These are phyloP conservation scores for Colius striatus DNA, from an alignment of 2,113 vertebrate species.

Conservation along the genomic window DNA sequence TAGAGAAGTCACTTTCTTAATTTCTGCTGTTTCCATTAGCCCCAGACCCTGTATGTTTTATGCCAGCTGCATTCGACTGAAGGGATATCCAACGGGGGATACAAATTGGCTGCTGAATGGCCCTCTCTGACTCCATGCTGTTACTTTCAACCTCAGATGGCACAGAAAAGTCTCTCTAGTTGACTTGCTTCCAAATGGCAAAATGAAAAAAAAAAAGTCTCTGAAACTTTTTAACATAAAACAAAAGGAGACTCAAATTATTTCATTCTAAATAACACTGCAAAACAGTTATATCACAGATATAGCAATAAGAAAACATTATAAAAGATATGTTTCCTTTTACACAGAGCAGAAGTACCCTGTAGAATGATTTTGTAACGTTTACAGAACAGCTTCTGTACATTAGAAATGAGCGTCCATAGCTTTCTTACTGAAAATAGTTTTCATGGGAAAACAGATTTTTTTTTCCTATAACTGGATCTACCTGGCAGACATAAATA, in stretches of 20 bases:
- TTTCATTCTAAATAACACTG: not conserved
- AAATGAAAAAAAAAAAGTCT: not conserved
- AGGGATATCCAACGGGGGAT: not conserved
- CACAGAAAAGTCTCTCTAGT: constrained; percentile 8
- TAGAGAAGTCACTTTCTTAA: not conserved
- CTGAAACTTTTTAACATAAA: not conserved
- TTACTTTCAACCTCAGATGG: constrained; percentile 23
- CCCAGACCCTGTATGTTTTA: not conserved
- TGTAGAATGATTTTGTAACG: not conserved
- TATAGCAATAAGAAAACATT: not conserved
- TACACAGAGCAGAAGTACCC: not conserved
- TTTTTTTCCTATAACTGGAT: not conserved
- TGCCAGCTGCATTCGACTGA: not conserved
- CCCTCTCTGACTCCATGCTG: not conserved
- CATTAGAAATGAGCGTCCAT: not conserved
- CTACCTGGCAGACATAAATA: not conserved
- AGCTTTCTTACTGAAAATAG: not conserved
- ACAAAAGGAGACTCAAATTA: not conserved
- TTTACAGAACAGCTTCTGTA: not conserved
- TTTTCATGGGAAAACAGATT: not conserved
- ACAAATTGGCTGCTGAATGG: constrained; percentile 46
- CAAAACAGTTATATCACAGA: not conserved
- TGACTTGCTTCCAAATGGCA: not conserved
- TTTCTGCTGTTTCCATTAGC: not conserved
- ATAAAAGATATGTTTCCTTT: not conserved